phyloP scores from a whole-genome alignment of 2,113 vertebrate genomes.

The Australoheros scitulus region DNA sequence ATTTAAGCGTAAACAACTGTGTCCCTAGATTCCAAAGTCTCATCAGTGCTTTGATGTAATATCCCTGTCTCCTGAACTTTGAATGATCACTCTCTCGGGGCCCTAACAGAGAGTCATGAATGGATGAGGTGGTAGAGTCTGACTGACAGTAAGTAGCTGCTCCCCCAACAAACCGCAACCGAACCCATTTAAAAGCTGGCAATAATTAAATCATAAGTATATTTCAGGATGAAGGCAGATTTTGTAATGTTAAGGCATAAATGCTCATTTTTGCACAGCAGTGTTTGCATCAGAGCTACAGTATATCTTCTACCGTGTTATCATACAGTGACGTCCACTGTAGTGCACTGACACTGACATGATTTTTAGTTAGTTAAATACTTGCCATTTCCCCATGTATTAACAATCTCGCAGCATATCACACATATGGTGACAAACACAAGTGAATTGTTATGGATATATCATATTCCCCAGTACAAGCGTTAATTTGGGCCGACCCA shows the following conservation, averaged over 20 bases:
- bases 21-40: slow-evolving; percentile 39
- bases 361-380: slow-evolving; percentile 25
- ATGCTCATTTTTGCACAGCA: background rate
- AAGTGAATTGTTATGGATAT: slow-evolving; percentile 65
- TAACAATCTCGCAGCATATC: background rate
- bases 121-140: slow-evolving; percentile 64
- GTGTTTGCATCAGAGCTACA: background rate
- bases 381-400: background rate
- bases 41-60: slow-evolving; percentile 49
- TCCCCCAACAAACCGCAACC: background rate
- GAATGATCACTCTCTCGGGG: slow-evolving; percentile 64
- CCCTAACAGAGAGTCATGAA: slow-evolving; percentile 57
- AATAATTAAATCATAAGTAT: slow-evolving; percentile 55
- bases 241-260: slow-evolving; percentile 12
- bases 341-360: background rate
- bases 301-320: background rate
- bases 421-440: slow-evolving; percentile 44
- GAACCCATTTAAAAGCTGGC: slow-evolving; percentile 29
- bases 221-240: slow-evolving; percentile 22
- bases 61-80: slow-evolving; percentile 56
- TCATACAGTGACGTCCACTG: background rate
- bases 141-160: slow-evolving; percentile 63
- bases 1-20: background rate
- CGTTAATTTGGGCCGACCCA: slow-evolving; percentile 64
- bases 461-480: slow-evolving; percentile 68